phyloP scores from a whole-genome alignment of 2,888 invertebrate genomes.

The Iselma pallidipennis region DNA sequence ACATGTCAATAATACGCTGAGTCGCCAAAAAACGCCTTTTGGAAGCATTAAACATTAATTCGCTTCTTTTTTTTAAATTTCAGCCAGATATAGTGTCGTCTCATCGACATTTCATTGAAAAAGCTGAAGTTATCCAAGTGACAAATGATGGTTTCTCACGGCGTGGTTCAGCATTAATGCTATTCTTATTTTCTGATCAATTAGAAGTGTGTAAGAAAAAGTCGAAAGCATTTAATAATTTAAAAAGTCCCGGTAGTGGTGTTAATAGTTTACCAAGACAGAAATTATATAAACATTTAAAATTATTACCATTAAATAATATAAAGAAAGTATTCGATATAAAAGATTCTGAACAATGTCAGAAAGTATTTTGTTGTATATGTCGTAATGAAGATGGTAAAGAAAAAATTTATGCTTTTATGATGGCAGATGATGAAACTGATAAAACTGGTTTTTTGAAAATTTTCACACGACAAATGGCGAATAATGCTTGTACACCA shows the following conservation, averaged over 20 bases:
- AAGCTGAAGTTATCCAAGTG: constrained; percentile 87
- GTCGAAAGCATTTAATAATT: constrained; percentile 73
- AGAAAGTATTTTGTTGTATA: constrained; percentile 88
- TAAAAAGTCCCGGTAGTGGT: constrained; percentile 65
- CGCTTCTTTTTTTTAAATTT: constrained; percentile 28
- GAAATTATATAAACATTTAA: constrained; percentile 90
- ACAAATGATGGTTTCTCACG: constrained; percentile 75
- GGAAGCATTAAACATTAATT: too few species aligned
- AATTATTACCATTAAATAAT: constrained; percentile 83
- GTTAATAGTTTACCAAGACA: constrained; percentile 62
- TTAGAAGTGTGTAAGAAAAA: constrained; percentile 90
- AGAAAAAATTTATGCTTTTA: constrained; percentile 87
- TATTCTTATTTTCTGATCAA: constrained; percentile 94
- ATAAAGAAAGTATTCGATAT: constrained; percentile 92
- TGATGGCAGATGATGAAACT: constrained; percentile 74
- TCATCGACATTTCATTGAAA: constrained; percentile 85
- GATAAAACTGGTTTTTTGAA: constrained; percentile 82
- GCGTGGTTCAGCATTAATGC: constrained; percentile 77
- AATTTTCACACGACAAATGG: constrained; percentile 86
- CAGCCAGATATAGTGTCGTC: constrained; percentile 92
- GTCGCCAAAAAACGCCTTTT: too few species aligned
- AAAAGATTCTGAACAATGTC: constrained; percentile 81
- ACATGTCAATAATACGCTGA: too few species aligned
- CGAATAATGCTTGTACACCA: constrained; percentile 88
- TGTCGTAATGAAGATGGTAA: constrained; percentile 84